Evolutionary conservation across 1,140 invertebrate genomes (phyloP).

Genomic region (Saccostrea cuccullata): DNA sequence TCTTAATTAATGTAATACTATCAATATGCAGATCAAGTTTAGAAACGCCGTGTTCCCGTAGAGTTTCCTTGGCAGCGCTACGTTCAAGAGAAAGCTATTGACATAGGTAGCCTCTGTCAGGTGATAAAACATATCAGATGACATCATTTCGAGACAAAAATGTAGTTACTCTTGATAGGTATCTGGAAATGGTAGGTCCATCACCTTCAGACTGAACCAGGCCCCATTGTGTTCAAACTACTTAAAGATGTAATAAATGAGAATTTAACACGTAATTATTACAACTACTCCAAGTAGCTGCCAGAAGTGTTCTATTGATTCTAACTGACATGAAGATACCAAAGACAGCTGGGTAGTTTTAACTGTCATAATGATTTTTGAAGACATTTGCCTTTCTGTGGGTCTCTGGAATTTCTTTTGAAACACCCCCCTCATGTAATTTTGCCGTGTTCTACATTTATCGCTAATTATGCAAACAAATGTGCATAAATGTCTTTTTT

Average conservation of each 20-base stretch:
- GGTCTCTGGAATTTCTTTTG: conserved; percentile 9
- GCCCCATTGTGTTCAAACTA: neutral
- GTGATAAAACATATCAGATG: conserved; percentile 19
- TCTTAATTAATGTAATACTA: conserved; percentile 9
- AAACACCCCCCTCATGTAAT: neutral
- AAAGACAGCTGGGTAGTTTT: neutral
- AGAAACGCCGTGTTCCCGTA: neutral
- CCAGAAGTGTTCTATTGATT: conserved; percentile 1
- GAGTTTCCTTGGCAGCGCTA: neutral
- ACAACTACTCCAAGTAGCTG: neutral
- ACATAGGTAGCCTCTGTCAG: conserved; percentile 13
- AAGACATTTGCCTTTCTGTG: neutral
- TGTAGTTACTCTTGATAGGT: conserved; percentile 5
- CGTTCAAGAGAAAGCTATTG: neutral
- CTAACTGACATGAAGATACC: neutral
- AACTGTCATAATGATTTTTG: conserved; percentile 16
- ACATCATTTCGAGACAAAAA: conserved; percentile 28
- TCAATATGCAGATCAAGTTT: neutral
- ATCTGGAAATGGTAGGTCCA: conserved; percentile 23
- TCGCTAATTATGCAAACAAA: conserved; percentile 21
- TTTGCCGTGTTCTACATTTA: conserved; percentile 14
- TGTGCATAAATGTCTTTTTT: conserved; percentile 4
- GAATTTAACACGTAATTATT: conserved; percentile 28
- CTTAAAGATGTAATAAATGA: conserved; percentile 22
- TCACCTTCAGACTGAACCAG: neutral